Evolutionary conservation across 92 coral and sea anemone genomes (phyloP).

Genomic region (Zoanthus sociatus): DNA sequence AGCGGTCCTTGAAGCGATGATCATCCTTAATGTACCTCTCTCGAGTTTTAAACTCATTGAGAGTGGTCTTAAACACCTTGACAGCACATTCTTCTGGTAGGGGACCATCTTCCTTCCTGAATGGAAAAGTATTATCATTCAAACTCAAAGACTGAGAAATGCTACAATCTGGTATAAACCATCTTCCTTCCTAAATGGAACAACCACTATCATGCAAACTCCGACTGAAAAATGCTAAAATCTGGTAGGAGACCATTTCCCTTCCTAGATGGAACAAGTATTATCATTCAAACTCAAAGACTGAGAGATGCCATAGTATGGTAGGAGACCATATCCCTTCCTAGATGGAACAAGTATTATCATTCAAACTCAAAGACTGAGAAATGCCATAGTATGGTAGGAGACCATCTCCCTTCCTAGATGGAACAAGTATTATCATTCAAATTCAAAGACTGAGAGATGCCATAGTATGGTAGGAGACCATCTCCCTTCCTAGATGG

Average conservation of each 20-base stretch:
- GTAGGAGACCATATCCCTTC: no score
- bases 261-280: slow-evolving; percentile 44
- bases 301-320: background rate
- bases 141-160: background rate
- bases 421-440: background rate
- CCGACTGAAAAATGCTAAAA: no score
- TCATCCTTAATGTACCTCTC: slow-evolving; percentile 98
- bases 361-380: background rate
- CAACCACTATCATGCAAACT: no score
- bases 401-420: slow-evolving; percentile 67
- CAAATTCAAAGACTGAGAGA: background rate
- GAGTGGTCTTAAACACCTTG: slow-evolving; percentile 96
- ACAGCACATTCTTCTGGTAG: slow-evolving; percentile 94
- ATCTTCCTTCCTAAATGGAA: no score
- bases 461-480: no score
- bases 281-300: background rate
- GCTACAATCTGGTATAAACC: no score
- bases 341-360: no score
- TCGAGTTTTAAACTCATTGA: slow-evolving; percentile 96
- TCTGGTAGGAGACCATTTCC: slow-evolving; percentile 42
- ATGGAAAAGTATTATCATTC: background rate
- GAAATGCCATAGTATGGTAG: slow-evolving; percentile 48
- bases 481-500: no score
- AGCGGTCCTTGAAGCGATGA: slow-evolving; percentile 95
- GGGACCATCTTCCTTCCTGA: slow-evolving; percentile 68